These are phyloP conservation scores for Tachysurus vachellii DNA, from an alignment of 2,113 vertebrate species.

Conservation along the genomic window DNA sequence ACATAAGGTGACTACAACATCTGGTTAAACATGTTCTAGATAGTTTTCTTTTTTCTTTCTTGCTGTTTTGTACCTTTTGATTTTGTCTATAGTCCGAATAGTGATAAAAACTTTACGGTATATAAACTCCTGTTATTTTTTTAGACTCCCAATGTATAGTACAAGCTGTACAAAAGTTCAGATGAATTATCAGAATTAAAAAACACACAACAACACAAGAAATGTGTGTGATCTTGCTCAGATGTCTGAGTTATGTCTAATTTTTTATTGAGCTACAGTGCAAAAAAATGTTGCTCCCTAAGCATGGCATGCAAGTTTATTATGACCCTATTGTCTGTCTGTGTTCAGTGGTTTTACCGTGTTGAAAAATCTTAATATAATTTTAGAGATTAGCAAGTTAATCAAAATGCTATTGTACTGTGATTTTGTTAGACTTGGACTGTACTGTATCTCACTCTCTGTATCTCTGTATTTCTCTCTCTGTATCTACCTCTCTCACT, in stretches of 20 bases:
- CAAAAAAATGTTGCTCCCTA: neutral
- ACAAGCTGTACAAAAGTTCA: neutral
- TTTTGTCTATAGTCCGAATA: neutral
- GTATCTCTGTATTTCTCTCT: too few species aligned
- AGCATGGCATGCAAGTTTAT: neutral
- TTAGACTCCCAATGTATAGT: neutral
- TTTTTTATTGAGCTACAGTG: conserved; percentile 8
- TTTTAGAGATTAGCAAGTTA: neutral
- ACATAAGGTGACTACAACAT: neutral
- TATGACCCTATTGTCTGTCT: neutral
- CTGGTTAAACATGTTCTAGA: neutral
- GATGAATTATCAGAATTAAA: neutral
- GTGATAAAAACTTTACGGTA: neutral
- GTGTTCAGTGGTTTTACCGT: neutral
- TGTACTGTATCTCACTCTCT: too few species aligned
- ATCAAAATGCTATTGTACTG: neutral
- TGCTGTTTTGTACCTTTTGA: neutral
- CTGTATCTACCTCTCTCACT: neutral
- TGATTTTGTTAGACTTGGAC: neutral
- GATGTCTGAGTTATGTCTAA: neutral
- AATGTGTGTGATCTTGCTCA: neutral
- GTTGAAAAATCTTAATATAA: neutral
- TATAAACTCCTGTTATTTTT: neutral
- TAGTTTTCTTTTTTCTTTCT: neutral
- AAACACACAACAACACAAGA: neutral